A percentile compares a stretch with the other conserved stretches of the same genome.
These are phyloP conservation scores for Xestoiulus laeticollis DNA, from an alignment of 2,888 invertebrate species.

Conservation along the genomic window DNA sequence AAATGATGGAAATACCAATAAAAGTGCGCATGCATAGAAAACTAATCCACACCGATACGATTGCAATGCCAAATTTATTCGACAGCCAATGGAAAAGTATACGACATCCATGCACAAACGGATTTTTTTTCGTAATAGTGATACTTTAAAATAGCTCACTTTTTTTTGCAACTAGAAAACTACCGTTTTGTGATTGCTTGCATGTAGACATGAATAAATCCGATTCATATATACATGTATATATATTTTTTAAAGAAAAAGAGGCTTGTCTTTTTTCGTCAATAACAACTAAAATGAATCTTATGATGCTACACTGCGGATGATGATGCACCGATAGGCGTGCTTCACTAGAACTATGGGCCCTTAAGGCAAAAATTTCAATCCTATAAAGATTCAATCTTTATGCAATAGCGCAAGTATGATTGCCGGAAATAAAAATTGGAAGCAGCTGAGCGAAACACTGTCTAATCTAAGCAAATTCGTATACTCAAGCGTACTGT, in stretches of 20 bases:
- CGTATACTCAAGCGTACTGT: not conserved
- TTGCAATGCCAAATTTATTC: not conserved
- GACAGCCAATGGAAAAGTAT: not conserved
- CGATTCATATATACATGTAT: not conserved
- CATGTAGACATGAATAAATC: not conserved
- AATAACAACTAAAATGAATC: not conserved
- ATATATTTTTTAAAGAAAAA: not conserved
- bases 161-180: not conserved
- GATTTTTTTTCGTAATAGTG: not conserved
- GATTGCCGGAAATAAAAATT: not conserved
- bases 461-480: not conserved
- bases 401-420: slow-evolving; percentile 14
- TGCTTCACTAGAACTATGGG: not conserved
- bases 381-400: slow-evolving; percentile 16
- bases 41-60: not conserved
- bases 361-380: not conserved
- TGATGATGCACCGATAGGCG: not conserved
- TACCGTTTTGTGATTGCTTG: not conserved
- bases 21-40: not conserved
- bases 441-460: slow-evolving; percentile 2
- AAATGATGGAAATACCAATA: slow-evolving; percentile 21
- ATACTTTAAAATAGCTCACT: not conserved
- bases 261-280: not conserved
- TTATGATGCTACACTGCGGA: not conserved
- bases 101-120: not conserved